Conservation (phyloP, 2,113 vertebrate species). For the Chrysemys picta region DNA sequence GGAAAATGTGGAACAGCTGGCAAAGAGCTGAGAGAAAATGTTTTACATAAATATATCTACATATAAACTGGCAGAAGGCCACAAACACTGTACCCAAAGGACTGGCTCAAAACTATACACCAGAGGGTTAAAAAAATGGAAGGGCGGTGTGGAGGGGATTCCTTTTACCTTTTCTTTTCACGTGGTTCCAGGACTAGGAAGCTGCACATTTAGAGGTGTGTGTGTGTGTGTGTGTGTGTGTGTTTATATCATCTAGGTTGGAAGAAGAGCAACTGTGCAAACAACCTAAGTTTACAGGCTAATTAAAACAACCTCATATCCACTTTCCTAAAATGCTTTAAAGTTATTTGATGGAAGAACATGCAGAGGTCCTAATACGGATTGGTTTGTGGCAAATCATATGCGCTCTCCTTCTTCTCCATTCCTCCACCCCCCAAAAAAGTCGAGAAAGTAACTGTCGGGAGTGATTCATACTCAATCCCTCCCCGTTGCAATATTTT, state of each 20-base stretch:
- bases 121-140: conserved; percentile 34
- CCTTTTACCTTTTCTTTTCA: conserved; percentile 7
- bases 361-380: not conserved
- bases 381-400: conserved; percentile 6
- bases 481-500: not conserved
- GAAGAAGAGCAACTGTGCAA: conserved; percentile 25
- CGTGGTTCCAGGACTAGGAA: not conserved
- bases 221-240: not conserved
- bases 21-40: conserved; percentile 86
- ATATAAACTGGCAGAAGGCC: conserved; percentile 83
- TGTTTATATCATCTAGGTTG: not conserved
- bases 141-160: not conserved
- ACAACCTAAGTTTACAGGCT: not conserved
- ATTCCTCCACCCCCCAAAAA: not conserved
- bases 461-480: not conserved
- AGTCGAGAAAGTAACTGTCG: not conserved
- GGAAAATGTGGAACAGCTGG: conserved; percentile 94
- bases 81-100: conserved; percentile 56
- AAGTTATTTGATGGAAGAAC: not conserved
- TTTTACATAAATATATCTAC: conserved; percentile 92
- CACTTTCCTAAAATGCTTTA: not conserved
- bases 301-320: not conserved
- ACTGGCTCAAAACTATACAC: conserved; percentile 9
- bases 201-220: not conserved
- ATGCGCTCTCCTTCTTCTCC: not conserved